phyloP scores from a whole-genome alignment of 2,113 vertebrate species.

The Paedocypris sp. region DNA sequence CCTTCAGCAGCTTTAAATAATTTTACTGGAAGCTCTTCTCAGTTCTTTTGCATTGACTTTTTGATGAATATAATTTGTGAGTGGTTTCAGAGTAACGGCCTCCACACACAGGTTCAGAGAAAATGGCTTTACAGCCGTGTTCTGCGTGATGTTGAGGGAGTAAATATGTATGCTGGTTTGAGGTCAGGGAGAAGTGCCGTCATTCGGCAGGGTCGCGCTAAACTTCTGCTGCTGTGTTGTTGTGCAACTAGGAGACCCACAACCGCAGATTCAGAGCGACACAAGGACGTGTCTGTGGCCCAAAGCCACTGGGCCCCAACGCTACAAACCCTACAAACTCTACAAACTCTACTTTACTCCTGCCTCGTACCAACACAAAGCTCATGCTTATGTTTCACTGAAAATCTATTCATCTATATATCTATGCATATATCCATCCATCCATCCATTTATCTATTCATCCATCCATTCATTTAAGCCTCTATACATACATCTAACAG shows the following conservation, averaged over 20 bases:
- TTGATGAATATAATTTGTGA: too few species aligned
- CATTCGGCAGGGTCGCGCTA: slow-evolving; percentile 53
- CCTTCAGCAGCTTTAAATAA: too few species aligned
- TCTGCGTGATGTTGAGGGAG: slow-evolving; percentile 51
- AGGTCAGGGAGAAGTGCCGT: slow-evolving; percentile 51
- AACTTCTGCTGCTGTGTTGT: slow-evolving; percentile 53
- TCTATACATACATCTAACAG: too few species aligned
- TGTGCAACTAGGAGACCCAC: slow-evolving; percentile 54
- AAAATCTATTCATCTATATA: too few species aligned
- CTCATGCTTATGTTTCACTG: background rate
- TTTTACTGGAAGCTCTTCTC: too few species aligned
- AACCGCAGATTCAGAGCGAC: slow-evolving; percentile 34
- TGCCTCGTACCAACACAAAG: slow-evolving; percentile 3
- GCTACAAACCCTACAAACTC: slow-evolving; percentile 4
- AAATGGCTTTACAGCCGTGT: slow-evolving; percentile 13
- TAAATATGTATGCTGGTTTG: slow-evolving; percentile 51
- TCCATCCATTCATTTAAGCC: too few species aligned
- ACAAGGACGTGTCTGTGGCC: slow-evolving; percentile 29
- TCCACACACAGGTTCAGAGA: background rate
- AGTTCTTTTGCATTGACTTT: too few species aligned
- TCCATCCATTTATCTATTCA: too few species aligned
- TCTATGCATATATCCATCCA: too few species aligned
- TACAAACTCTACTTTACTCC: slow-evolving; percentile 3
- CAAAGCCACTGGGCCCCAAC: background rate
- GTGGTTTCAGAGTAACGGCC: too few species aligned